phyloP scores from a whole-genome alignment of 2,888 invertebrate genomes.

The Ganaspis brasiliensis region DNA sequence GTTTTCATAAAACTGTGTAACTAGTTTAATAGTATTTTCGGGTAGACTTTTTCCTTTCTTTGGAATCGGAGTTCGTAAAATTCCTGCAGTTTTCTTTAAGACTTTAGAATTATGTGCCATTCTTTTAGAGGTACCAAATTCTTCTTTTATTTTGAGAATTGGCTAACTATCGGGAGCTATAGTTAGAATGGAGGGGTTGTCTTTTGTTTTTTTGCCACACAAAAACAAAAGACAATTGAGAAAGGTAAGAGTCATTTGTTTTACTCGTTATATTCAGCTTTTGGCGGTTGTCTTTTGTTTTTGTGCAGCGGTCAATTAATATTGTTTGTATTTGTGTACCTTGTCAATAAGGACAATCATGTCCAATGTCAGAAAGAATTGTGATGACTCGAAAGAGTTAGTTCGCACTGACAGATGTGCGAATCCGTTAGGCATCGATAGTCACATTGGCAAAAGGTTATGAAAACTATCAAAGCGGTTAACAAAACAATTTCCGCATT shows the following conservation, averaged over 20 bases:
- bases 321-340: not conserved
- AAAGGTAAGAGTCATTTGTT: no score
- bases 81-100: constrained; percentile 21
- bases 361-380: constrained; percentile 1
- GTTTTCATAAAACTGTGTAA: constrained; percentile 42
- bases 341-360: constrained; percentile 11
- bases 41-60: constrained; percentile 31
- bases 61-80: not conserved
- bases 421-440: constrained; percentile 23
- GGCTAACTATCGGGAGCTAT: constrained; percentile 39
- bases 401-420: constrained; percentile 29
- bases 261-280: no score
- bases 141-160: constrained; percentile 13
- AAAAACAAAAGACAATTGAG: not conserved
- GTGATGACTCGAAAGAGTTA: constrained; percentile 13
- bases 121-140: constrained; percentile 41
- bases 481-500: not conserved
- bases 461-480: constrained; percentile 21
- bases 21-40: constrained; percentile 1
- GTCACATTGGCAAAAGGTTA: constrained; percentile 18
- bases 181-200: constrained; percentile 40
- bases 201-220: not conserved
- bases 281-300: not conserved
- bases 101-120: constrained; percentile 17
- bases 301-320: not conserved